Base-by-base conservation (phyloP, 1,140 invertebrate genomes). In the Elymnias hypermnestra region DNA sequence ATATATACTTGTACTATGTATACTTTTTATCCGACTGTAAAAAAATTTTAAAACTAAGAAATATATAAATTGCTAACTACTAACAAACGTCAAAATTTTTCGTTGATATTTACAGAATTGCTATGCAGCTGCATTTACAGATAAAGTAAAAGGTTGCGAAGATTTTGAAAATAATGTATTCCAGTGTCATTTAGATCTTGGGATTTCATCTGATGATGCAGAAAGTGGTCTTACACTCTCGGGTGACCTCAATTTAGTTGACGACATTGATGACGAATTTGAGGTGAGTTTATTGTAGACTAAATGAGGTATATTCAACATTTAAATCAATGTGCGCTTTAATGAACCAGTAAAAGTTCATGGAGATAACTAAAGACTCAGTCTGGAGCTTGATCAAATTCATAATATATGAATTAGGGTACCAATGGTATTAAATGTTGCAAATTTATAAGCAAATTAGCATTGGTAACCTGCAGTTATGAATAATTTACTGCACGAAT, bases 121-220 rank as follows among this genome's bases (percentile, higher is more conserved):
- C 21, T 61, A 55, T 35, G 35, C 37, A 22, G 43, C 50, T 5
- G 25, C 31, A 1, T 61, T 61, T 12, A 50, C 35, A n/a, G 53
- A 57, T 19, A 33, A 29, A 5, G 22, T 53, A 5, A 48, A 36
- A 26, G 35, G 28, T 2, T 61, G 57, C 8, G 29, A 39, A 6
- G 53, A 29, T 10, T 47, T 61, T 18, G 21, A 61, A 13, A 61
- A 57, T 43, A 14, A 47, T 1, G 17, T 43, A 5, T 37, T 57
- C 13, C 18, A 50, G 23, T 26, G 42, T 15, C 17, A 43, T 29
- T 13, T 50, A 37, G 8, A 6, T 10, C 21, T 61, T 31, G 39
- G 26, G 5, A 19, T 29, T 40, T 5, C 43, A 2, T 5, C 37
- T 3, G 45, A 29, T 3, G 23, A 23, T 10, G 37, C 23, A 6